Evolutionary conservation across 2,888 invertebrate genomes (phyloP), one percentile per base, ranked within the genome.

Genomic region (Caenorhabditis sp.): DNA sequence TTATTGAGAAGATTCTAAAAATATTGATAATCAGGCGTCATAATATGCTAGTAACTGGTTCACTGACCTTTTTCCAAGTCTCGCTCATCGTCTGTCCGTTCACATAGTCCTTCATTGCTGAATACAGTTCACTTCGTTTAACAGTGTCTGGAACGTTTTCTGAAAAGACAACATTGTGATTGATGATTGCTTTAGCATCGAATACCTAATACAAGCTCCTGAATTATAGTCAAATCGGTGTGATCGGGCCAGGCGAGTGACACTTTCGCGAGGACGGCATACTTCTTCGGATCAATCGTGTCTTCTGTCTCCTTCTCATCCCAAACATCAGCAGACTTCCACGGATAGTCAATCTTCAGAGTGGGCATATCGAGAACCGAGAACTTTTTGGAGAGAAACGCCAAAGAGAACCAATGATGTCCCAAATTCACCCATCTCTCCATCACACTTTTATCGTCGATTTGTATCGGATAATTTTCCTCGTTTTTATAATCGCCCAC

Each of bases 391-490:
- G n/a, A n/a, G n/a, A n/a, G n/a, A n/a, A n/a, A n/a, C n/a, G n/a
- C n/a, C n/a, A n/a, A n/a, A n/a, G n/a, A n/a, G n/a, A 67, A 79
- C 71, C 70, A 79, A 2, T 28, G 67, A 26, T 65, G 70, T 2
- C 53, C 61, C 24, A 71, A 13, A 22, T 79, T 20, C 65, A 35
- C 47, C 78, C 78, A 78, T 22, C 35, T 60, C 4, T 65, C 60
- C 6, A 11, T 11, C 0, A 78, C 13, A 1, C 13, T 28, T 18
- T 32, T 1, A n/a, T 60, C 51, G 24, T 78, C 51, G 4, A 77
- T 4, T 22, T 62, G 13, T 4, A 77, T 0, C 15, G 8, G 1
- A 8, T 8, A n/a, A n/a, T 9, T 32, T 32, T 32, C 35, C 3
- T 64, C 22, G 13, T 37, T 26, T 11, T 53, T 40, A 22, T 24